phyloP scores from a whole-genome alignment of 1,140 invertebrate genomes.

The Zaprionus camerounensis region DNA sequence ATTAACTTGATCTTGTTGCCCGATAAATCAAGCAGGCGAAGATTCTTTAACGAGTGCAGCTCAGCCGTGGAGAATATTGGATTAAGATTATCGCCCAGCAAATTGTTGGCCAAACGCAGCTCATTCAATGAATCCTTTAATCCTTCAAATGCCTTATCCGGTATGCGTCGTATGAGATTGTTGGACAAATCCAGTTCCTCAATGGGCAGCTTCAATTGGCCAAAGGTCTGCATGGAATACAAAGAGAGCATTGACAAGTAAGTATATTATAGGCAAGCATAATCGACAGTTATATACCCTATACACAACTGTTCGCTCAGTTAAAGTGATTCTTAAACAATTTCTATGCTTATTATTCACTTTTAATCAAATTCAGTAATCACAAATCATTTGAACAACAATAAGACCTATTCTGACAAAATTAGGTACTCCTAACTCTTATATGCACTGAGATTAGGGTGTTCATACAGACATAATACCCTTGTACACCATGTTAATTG shows the following conservation, averaged over 20 bases:
- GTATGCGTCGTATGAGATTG: conserved; percentile 91
- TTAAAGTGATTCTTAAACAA: not conserved
- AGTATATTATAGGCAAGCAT: too few relatives aligned
- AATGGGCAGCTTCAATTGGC: conserved; percentile 87
- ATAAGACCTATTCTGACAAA: too few relatives aligned
- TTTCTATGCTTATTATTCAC: too few relatives aligned
- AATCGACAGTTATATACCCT: too few relatives aligned
- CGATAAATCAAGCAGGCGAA: conserved; percentile 91
- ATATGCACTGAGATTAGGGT: too few relatives aligned
- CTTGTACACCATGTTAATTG: too few relatives aligned
- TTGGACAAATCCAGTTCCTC: conserved; percentile 91
- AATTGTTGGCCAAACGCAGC: conserved; percentile 90
- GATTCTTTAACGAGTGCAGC: conserved; percentile 89
- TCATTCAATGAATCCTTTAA: conserved; percentile 88
- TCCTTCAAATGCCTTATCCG: conserved; percentile 90
- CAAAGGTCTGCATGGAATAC: conserved; percentile 85
- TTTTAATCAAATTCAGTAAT: too few relatives aligned
- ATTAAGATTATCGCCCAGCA: conserved; percentile 94
- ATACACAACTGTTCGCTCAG: too few relatives aligned
- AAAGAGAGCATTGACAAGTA: not conserved
- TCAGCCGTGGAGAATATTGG: conserved; percentile 95
- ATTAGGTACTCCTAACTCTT: too few relatives aligned
- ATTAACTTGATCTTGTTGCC: conserved; percentile 91
- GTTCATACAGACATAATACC: too few relatives aligned
- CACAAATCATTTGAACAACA: too few relatives aligned